These are phyloP conservation scores for Chalcosyrphus nemorum DNA, from an alignment of 2,888 invertebrate genomes.

Conservation along the genomic window DNA sequence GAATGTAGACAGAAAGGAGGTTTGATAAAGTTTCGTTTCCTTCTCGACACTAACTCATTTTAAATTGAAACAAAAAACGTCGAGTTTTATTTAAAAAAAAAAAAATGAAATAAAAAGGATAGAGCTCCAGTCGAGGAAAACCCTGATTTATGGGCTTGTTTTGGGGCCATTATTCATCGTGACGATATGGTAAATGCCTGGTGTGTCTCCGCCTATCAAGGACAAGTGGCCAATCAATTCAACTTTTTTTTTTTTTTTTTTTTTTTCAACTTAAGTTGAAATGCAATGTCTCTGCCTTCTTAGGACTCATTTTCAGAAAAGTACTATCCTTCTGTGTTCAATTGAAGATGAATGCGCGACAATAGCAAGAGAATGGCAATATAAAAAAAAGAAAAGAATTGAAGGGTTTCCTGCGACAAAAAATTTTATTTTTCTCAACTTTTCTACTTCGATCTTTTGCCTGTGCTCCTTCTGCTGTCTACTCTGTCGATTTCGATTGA, in stretches of 20 bases:
- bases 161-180: conserved; percentile 63
- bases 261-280: not conserved
- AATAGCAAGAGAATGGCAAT: not conserved
- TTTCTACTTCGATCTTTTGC: conserved; percentile 6
- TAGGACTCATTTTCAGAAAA: not conserved
- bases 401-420: conserved; percentile 15
- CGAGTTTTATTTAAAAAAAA: not conserved
- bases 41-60: conserved; percentile 52
- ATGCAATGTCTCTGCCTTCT: not conserved
- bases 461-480: too few relatives aligned
- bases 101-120: not conserved
- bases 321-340: not conserved
- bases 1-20: not conserved
- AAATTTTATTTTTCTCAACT: conserved; percentile 43
- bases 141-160: conserved; percentile 62
- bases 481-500: not conserved
- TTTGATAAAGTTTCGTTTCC: conserved; percentile 5
- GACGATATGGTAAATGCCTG: conserved; percentile 47
- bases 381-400: conserved; percentile 6
- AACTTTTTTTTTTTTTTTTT: not conserved
- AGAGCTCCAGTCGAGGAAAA: conserved; percentile 40
- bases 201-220: conserved; percentile 35
- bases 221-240: conserved; percentile 66
- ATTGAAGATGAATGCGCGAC: conserved; percentile 10
- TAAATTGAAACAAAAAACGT: conserved; percentile 51